These are phyloP conservation scores for Mimachlamys varia DNA, from an alignment of 2,888 invertebrate genomes.

Conservation along the genomic window DNA sequence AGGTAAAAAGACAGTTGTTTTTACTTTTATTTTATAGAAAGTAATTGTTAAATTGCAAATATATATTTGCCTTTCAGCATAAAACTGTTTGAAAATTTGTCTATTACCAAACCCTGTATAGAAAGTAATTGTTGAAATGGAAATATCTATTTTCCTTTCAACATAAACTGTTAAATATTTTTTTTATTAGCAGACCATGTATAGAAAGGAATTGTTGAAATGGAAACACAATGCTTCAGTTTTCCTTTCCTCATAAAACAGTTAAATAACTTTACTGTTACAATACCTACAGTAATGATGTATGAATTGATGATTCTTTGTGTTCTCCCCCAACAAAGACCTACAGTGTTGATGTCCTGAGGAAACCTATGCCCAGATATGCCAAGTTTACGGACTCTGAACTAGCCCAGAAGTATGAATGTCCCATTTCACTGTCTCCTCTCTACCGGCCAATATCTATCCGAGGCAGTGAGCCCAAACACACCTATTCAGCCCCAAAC, in stretches of 20 bases:
- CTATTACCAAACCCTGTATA: too few relatives aligned
- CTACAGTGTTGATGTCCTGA: constrained; percentile 70
- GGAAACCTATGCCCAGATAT: constrained; percentile 76
- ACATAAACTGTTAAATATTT: too few relatives aligned
- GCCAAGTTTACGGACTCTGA: constrained; percentile 72
- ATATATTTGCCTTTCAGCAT: too few relatives aligned
- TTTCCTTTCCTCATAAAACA: too few relatives aligned
- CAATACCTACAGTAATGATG: too few relatives aligned
- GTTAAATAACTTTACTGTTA: too few relatives aligned
- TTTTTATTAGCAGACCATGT: too few relatives aligned
- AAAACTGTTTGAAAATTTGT: too few relatives aligned
- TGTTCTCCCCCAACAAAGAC: constrained; percentile 64
- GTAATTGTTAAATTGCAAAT: background rate
- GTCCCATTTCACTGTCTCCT: constrained; percentile 78
- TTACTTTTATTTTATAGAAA: background rate
- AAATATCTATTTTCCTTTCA: too few relatives aligned
- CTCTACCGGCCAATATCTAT: constrained; percentile 78
- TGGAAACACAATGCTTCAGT: too few relatives aligned
- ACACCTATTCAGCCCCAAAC: constrained; percentile 77
- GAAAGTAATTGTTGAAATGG: background rate
- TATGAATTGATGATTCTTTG: too few relatives aligned
- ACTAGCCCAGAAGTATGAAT: constrained; percentile 72
- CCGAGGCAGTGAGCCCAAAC: constrained; percentile 74
- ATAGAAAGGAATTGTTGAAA: background rate
- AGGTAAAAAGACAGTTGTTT: constrained; percentile 62